Base-by-base conservation (phyloP, 2,797 vertebrate genomes). In the Chelidonichthys spinosus region DNA sequence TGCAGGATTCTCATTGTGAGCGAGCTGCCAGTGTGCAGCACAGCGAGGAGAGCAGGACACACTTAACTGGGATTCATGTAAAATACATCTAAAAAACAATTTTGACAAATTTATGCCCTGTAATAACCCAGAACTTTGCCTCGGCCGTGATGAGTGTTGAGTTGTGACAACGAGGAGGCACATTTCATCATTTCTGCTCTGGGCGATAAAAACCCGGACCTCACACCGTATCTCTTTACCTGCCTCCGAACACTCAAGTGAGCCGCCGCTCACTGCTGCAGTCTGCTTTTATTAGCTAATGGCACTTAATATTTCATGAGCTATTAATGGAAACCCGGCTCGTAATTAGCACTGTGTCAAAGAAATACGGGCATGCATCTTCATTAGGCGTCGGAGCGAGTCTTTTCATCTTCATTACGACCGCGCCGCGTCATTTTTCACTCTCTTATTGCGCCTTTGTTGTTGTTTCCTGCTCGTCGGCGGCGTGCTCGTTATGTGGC, bases 281-380 rank as follows among this genome's bases (percentile, higher is more conserved):
- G 83, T 72, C 73, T 82, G 81, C 81, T 92, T 93, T 94, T 93
- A 94, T 94, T 94, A 93, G 89, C 91, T 94, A 93, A 94, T 93
- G 92, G 91, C 90, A 90, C 89, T 94, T 93, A 93, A 95, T 94
- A 94, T 95, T 94, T 95, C 91, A 94, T 92, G 90, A 94, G 93
- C 90, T 92, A 95, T 94, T 94, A 94, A 94, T 93, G 92, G 91
- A 89, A 85, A 69, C 84, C 75, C 74, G 39, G 89, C 87, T 88
- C 72, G 86, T 92, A 95, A 95, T 95, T 94, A 94, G 92, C 63
- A 86, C 88, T 72, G 89, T 90, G 89, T 92, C 89, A 81, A 77
- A 92, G 91, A 92, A 93, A 91, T 82, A 86, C 72, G 56, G 85
- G 77, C 85, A 92, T 94, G 91, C 72, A 82, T 95, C 93, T 93